Base-by-base conservation (phyloP, 2,888 invertebrate species). In the Watsonalla binaria region DNA sequence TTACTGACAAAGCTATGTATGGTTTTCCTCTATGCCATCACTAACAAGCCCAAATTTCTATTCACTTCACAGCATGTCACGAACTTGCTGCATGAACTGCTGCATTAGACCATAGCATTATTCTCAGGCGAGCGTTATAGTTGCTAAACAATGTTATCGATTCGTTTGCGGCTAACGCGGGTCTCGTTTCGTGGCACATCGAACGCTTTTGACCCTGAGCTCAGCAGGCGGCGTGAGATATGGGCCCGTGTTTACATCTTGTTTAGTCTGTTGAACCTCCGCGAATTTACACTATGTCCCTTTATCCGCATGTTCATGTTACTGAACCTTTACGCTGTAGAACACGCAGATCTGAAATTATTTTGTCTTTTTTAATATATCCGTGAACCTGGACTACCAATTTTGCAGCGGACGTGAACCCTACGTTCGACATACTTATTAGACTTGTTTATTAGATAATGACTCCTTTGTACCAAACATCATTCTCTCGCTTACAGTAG, bases 201-300 rank as follows among this genome's bases (percentile, higher is more conserved):
- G 70, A 80, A 78, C 74, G 76, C 72, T 71, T 70, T 72, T 78
- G 77, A 81, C 80, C 82, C 73, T 74, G 76, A 75, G 80, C 78
- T 59, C 59, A 60, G 62, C 61, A 66, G 67, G 60, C 61, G 60
- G 34, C 67, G 70, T 67, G 71, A 70, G 66, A 72, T 73, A 78
- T 79, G 72, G 70, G 68, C 72, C 69, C 65, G 62, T 65, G 66
- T 77, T 76, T 75, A 70, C 65, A 72, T 72, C 72, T 72, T 64
- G 68, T 72, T 70, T 58, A 57, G 54, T 61, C 54, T 56, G 54
- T 55, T 57, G 51, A 34, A 42, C 24, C 37, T 37, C 34, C 49
- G 37, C 37, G 6, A 37, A 37, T 8, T 6, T 24, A 24, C 24
- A 24, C 24, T 24, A 1, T 2, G 24, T 24, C 24, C 24, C 24